These are phyloP conservation scores for Spialia ferax DNA, from an alignment of 2,888 invertebrate genomes.

Conservation along the genomic window DNA sequence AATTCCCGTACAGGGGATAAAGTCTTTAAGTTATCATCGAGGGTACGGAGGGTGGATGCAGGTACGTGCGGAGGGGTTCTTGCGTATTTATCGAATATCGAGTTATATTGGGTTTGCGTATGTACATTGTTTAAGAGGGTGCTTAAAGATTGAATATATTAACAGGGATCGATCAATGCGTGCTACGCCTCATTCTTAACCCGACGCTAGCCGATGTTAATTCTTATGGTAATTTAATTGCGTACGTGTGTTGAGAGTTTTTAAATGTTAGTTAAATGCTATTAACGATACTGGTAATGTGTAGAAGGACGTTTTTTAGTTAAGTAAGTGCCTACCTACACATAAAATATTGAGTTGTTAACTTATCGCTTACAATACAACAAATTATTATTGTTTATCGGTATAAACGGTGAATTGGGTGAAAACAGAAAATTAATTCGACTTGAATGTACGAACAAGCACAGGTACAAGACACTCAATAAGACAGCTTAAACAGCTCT, in stretches of 20 bases:
- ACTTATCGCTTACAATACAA: too few relatives aligned
- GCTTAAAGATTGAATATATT: constrained; percentile 77
- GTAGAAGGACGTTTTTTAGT: too few relatives aligned
- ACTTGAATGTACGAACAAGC: too few relatives aligned
- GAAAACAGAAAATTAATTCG: too few relatives aligned
- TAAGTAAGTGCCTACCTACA: too few relatives aligned
- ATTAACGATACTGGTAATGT: too few relatives aligned
- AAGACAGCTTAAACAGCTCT: too few relatives aligned
- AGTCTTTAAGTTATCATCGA: constrained; percentile 84
- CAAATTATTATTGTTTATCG: too few relatives aligned
- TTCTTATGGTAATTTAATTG: constrained; percentile 40
- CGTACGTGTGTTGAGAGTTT: constrained; percentile 8
- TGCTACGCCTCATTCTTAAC: constrained; percentile 53
- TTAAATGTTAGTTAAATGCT: constrained; percentile 5
- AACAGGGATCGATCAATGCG: constrained; percentile 56
- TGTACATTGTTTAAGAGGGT: constrained; percentile 70
- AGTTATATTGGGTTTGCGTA: constrained; percentile 60
- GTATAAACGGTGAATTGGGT: too few relatives aligned
- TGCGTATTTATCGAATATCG: constrained; percentile 67
- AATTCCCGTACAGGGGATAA: constrained; percentile 85
- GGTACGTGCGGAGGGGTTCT: constrained; percentile 53
- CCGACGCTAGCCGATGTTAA: constrained; percentile 24
- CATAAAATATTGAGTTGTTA: too few relatives aligned
- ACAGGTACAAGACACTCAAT: too few relatives aligned
- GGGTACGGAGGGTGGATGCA: constrained; percentile 65